Base-by-base conservation (phyloP, 2,888 invertebrate genomes). In the Glyphotaelius pellucidus region DNA sequence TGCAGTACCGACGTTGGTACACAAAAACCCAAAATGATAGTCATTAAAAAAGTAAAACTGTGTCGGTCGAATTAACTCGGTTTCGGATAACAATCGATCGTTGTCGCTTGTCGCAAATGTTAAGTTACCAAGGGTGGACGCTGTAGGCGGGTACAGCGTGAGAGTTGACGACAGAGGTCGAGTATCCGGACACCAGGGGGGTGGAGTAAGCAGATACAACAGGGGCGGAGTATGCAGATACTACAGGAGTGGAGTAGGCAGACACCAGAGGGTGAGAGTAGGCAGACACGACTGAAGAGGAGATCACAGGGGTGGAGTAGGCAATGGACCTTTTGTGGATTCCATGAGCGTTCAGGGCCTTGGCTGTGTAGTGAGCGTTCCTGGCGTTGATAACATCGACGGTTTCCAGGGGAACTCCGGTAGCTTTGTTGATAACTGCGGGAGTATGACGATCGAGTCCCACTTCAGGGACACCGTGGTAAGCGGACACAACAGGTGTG, bases 371-470 rank as follows among this genome's bases (percentile, higher is more conserved):
- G 94, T 96, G 96, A 93, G 96, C 94, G 93, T 95, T 95, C 93
- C 96, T 96, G 88, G 96, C 95, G 94, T 95, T 95, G 95, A 96
- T 95, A 94, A 96, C 96, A 93, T 95, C 96, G 19, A 96, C 95
- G 94, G 96, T 96, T 94, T 96, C 96, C 91, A 96, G 95, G 35
- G 96, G 96, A 93, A 96, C 95, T 94, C 96, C 96, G 94, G 95
- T 95, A 83, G 95, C 94, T 94, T 95, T 96, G 94, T 96, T 95
- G 94, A 96, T 95, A 93, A 95, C 91, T 38, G 96, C 96, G 80
- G 96, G 95, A 93, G 95, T 95, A 94, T 96, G 95, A 93, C 95
- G 94, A 80, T 95, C 95, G 94, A 96, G 96, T 94, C 96, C 96
- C 96, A 87, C 93, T 95, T 35, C 80, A 47, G 94, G 93, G 25